A percentile compares a stretch with the other conserved stretches of the same genome.
Conservation (phyloP, 2,113 vertebrate genomes). For the Entelurus aequoreus region DNA sequence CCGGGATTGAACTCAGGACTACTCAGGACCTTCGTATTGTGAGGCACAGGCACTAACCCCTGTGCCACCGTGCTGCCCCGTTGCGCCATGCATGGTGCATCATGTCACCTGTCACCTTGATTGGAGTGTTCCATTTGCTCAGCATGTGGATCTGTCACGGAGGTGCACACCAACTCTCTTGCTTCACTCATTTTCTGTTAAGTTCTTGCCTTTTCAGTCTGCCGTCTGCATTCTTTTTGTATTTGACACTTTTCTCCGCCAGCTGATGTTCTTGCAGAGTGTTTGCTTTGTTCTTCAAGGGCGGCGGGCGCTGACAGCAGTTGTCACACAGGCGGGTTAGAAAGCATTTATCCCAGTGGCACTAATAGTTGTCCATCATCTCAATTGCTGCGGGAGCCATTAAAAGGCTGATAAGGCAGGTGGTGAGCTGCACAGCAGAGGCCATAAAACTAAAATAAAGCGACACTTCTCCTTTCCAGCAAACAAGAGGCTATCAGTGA, state of each 20-base stretch:
- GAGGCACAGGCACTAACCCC: no score
- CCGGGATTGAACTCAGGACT: no score
- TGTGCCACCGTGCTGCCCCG: no score
- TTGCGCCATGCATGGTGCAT: no score
- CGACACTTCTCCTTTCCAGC: constrained; percentile 19
- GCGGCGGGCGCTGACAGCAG: constrained; percentile 15
- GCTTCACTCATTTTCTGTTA: neutral
- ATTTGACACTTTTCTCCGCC: neutral
- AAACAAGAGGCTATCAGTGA: constrained; percentile 22
- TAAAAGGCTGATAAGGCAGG: constrained; percentile 35
- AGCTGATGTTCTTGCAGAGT: neutral
- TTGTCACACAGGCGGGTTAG: constrained; percentile 18
- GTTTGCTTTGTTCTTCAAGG: constrained; percentile 32
- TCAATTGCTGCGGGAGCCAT: constrained; percentile 25
- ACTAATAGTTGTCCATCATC: constrained; percentile 48
- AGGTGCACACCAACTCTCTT: neutral
- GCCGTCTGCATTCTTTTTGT: neutral
- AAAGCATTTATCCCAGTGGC: constrained; percentile 36
- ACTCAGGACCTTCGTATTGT: no score
- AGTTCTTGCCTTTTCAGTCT: neutral
- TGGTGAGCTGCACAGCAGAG: constrained; percentile 31
- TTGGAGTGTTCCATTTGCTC: no score
- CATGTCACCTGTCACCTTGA: neutral
- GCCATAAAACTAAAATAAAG: constrained; percentile 33
- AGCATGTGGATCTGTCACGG: neutral